Conservation (phyloP, 2,888 invertebrate genomes). For the Cantharis rufa region DNA sequence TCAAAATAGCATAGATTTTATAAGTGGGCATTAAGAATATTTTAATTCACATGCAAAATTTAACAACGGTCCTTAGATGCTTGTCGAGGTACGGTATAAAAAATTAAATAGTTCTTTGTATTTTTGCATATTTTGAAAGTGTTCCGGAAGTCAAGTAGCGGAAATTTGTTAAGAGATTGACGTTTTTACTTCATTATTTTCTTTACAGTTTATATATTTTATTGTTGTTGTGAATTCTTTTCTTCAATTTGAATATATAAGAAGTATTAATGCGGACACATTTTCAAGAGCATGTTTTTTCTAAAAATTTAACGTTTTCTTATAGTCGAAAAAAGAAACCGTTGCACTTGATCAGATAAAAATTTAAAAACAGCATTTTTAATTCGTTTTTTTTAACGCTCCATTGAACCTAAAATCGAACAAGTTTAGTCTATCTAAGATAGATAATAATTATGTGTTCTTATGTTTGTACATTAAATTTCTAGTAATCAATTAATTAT, state of each 20-base stretch:
- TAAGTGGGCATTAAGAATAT: constrained; percentile 28
- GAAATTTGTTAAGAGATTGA: constrained; percentile 35
- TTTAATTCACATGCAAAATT: constrained; percentile 28
- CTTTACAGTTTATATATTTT: constrained; percentile 18
- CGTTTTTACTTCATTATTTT: constrained; percentile 33
- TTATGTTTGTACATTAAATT: too few species aligned
- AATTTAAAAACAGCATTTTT: neutral
- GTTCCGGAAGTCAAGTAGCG: constrained; percentile 37
- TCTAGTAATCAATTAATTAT: too few species aligned
- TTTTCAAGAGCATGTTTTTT: neutral
- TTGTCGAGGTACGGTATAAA: neutral
- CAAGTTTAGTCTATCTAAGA: neutral
- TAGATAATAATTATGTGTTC: neutral
- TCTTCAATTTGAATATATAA: constrained; percentile 21
- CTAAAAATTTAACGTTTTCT: neutral
- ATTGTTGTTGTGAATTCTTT: constrained; percentile 16
- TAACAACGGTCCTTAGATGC: constrained; percentile 19
- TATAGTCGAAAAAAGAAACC: neutral
- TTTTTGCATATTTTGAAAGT: constrained; percentile 31
- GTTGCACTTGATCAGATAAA: neutral
- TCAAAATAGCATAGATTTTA: constrained; percentile 33
- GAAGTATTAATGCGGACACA: neutral
- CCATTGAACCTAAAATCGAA: neutral
- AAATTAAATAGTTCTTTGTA: constrained; percentile 15
- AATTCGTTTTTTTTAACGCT: neutral